phyloP scores from a whole-genome alignment of 1,140 invertebrate species.

The Temnothorax longispinosus region DNA sequence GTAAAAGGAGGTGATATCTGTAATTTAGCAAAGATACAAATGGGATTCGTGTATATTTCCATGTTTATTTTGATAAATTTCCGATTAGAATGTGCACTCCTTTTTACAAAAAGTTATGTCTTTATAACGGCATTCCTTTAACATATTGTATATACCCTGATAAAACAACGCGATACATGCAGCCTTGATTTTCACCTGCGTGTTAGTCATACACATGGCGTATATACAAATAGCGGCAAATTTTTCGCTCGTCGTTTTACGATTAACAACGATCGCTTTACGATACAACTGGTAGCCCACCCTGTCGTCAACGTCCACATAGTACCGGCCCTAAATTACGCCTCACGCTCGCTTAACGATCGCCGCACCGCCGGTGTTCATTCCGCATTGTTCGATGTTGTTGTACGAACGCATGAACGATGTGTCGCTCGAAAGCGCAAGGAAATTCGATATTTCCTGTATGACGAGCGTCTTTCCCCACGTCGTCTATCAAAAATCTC shows the following conservation, averaged over 20 bases:
- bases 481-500: slow-evolving; percentile 10
- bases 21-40: neutral
- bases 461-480: slow-evolving; percentile 27
- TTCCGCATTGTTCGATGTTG: slow-evolving; percentile 71
- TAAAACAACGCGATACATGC: neutral
- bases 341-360: slow-evolving; percentile 64
- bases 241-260: slow-evolving; percentile 63
- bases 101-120: neutral
- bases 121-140: slow-evolving; percentile 15
- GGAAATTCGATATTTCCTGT: slow-evolving; percentile 74
- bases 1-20: neutral
- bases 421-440: slow-evolving; percentile 49
- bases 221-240: slow-evolving; percentile 40
- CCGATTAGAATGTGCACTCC: neutral
- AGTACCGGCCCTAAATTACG: slow-evolving; percentile 64
- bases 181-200: slow-evolving; percentile 31
- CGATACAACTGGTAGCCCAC: slow-evolving; percentile 63
- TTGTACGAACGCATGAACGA: slow-evolving; percentile 53
- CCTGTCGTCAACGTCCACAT: slow-evolving; percentile 61
- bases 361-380: slow-evolving; percentile 61
- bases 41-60: neutral
- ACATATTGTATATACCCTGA: neutral
- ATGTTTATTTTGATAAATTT: neutral
- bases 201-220: slow-evolving; percentile 9
- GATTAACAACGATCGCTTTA: slow-evolving; percentile 44